These are phyloP conservation scores for Rhinoraja longicauda DNA, from an alignment of 2,797 vertebrate genomes.

Conservation along the genomic window DNA sequence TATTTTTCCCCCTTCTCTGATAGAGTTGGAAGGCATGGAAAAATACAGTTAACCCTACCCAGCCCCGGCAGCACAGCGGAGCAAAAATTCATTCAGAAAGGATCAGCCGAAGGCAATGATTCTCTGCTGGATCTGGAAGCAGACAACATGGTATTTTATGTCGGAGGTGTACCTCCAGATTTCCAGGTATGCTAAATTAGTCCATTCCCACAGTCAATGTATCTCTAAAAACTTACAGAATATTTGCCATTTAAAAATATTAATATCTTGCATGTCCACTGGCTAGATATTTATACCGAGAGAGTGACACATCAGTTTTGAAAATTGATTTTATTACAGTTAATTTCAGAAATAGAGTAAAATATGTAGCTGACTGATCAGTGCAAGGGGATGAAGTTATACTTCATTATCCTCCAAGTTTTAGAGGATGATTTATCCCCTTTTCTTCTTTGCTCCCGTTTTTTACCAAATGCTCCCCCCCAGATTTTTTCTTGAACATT, in stretches of 20 bases:
- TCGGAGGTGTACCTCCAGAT: conserved; percentile 77
- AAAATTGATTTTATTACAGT: too few relatives aligned
- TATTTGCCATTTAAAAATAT: background rate
- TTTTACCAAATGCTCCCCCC: background rate
- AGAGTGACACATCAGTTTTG: too few relatives aligned
- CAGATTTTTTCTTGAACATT: background rate
- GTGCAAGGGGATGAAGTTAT: too few relatives aligned
- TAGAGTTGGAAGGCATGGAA: conserved; percentile 86
- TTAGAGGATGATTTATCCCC: background rate
- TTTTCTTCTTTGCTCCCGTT: background rate
- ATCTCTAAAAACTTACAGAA: background rate
- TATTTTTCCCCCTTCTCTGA: conserved; percentile 21
- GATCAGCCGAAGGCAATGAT: conserved; percentile 67
- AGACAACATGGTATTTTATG: conserved; percentile 76
- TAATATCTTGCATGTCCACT: background rate
- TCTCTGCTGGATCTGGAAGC: conserved; percentile 82
- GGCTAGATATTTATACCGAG: too few relatives aligned
- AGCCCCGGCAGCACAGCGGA: conserved; percentile 79
- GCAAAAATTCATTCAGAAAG: conserved; percentile 97
- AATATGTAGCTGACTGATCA: too few relatives aligned
- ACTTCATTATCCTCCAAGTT: background rate
- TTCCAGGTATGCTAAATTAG: conserved; percentile 63
- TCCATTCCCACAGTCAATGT: background rate
- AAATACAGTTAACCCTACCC: conserved; percentile 86
- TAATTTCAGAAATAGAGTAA: too few relatives aligned